Evolutionary conservation across 2,888 invertebrate genomes (phyloP), one percentile per base, ranked within the genome.

Genomic region (Alentia gelatinosa): DNA sequence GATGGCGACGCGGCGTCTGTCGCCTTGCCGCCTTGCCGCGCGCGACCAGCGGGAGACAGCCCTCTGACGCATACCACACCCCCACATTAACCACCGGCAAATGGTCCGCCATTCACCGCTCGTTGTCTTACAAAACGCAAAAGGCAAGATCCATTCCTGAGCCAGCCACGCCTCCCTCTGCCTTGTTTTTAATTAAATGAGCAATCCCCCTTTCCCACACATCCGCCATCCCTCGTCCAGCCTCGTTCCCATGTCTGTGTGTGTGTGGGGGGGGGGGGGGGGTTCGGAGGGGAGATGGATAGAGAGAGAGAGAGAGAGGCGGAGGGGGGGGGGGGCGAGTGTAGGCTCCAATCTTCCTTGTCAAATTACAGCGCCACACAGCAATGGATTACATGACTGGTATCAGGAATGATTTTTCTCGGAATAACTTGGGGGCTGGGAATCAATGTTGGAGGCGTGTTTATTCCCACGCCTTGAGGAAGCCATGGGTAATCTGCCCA

Each of bases 71-170:
- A 42, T n/a, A 86, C 42, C 47, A 86, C 47, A 26, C 86, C 26
- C 86, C 50, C 47, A 33, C 74, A 26, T 74, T 39, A 23, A 42
- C 42, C 47, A 30, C 47, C 86, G 35, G 47, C 86, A 86, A 86
- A 86, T 86, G 42, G 47, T 30, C 47, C 86, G 19, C 50, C 86
- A 86, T 86, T 47, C 33, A 86, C 35, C 26, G 47, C 42, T 86
- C 86, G 86, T 42, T 86, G 47, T 86, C 86, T 86, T 86, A 47
- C 86, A 86, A 26, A 23, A 86, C 79, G 86, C 74, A 86, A 86
- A 50, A 23, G n/a, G 30, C 86, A 86, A 86, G 86, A 47, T 33
- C 86, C 86, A 86, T 86, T 42, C 86, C 47, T 86, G 47, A 86
- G 19, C 30, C 47, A 33, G 12, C 47, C 26, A 42, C 42, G 0